Percentiles rank a stretch among this genome's conserved stretches.
These are phyloP conservation scores for Tenrec ecaudatus DNA, from an alignment of 2,113 vertebrate genomes.

Conservation along the genomic window DNA sequence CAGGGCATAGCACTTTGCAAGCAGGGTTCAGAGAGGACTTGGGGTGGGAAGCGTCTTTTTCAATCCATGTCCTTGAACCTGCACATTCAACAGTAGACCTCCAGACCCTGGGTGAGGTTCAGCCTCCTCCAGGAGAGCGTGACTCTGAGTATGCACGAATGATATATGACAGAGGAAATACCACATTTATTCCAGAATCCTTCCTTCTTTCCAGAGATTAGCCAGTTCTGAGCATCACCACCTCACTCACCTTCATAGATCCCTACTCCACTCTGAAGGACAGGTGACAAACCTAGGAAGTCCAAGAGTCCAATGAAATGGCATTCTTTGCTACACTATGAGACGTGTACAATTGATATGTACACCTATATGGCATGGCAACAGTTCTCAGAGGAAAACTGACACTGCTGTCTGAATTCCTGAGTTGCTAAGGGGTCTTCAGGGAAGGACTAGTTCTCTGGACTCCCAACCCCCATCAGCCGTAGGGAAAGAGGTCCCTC, in stretches of 20 bases:
- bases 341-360: rapidly evolving
- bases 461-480: background rate
- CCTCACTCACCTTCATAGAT: background rate
- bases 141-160: background rate
- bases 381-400: background rate
- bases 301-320: background rate
- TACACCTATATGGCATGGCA: background rate
- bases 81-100: background rate
- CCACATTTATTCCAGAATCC: background rate
- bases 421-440: background rate
- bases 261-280: background rate
- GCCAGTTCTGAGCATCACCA: background rate
- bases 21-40: background rate
- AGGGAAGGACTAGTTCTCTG: background rate
- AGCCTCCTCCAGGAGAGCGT: background rate
- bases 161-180: background rate
- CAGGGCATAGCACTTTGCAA: background rate
- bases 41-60: background rate
- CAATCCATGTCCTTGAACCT: background rate
- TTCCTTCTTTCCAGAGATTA: background rate
- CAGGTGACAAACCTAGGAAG: background rate
- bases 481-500: background rate
- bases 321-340: background rate
- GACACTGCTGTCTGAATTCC: background rate
- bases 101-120: background rate